phyloP scores from a whole-genome alignment of 2,888 invertebrate genomes.

The Nebria brevicollis region DNA sequence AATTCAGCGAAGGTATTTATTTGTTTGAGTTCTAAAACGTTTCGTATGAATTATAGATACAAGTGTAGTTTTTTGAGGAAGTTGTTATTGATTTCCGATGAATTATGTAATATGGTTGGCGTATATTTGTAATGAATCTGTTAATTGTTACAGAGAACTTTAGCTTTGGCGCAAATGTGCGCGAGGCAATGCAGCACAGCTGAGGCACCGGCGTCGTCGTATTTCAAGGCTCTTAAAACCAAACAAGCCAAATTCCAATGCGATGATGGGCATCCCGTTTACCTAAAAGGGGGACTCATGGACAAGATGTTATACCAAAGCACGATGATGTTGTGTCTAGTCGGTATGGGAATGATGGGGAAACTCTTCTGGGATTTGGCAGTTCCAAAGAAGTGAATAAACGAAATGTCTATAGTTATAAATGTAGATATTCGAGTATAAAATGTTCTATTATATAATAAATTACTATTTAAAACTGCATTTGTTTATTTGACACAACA shows the following conservation, averaged over 20 bases:
- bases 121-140: not conserved
- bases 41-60: not conserved
- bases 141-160: slow-evolving; percentile 26
- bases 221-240: slow-evolving; percentile 51
- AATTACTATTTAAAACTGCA: slow-evolving; percentile 21
- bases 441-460: slow-evolving; percentile 31
- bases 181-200: slow-evolving; percentile 11
- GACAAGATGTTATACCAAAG: slow-evolving; percentile 65
- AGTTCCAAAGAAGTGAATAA: slow-evolving; percentile 51
- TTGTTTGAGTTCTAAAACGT: slow-evolving; percentile 1
- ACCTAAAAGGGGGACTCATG: slow-evolving; percentile 68
- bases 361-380: slow-evolving; percentile 55
- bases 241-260: slow-evolving; percentile 62
- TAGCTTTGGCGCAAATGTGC: slow-evolving; percentile 30
- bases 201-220: slow-evolving; percentile 16
- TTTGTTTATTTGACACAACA: slow-evolving; percentile 17
- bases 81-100: not conserved
- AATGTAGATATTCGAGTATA: slow-evolving; percentile 23
- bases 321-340: slow-evolving; percentile 58
- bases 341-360: slow-evolving; percentile 58
- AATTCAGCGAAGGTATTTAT: slow-evolving; percentile 43
- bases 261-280: slow-evolving; percentile 69
- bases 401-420: not conserved
- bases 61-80: not conserved
- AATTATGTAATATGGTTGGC: not conserved